Percentiles rank a stretch among this genome's conserved stretches.
These are phyloP conservation scores for Andrena hattorfiana DNA, from an alignment of 2,888 invertebrate genomes.

Conservation along the genomic window DNA sequence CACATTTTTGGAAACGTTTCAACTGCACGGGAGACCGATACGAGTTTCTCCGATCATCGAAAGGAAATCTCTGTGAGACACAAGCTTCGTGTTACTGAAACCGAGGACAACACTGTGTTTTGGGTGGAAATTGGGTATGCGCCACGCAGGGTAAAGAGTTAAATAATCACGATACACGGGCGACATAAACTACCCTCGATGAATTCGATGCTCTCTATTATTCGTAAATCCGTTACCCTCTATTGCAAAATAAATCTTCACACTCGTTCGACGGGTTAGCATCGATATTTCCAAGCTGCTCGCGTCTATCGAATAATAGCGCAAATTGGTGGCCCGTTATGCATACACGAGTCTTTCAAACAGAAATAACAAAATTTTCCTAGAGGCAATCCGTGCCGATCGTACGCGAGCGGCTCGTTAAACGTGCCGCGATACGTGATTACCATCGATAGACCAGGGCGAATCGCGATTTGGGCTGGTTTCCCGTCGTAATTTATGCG, in stretches of 20 bases:
- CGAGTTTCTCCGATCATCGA: slow-evolving; percentile 9
- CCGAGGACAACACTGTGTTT: background rate
- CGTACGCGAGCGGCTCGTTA: slow-evolving; percentile 44
- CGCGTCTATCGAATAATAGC: slow-evolving; percentile 28
- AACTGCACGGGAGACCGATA: background rate
- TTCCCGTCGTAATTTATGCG: slow-evolving; percentile 68
- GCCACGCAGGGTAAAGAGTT: background rate
- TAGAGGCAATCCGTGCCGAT: slow-evolving; percentile 37
- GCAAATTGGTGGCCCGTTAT: slow-evolving; percentile 27
- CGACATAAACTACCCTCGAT: background rate
- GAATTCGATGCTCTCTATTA: slow-evolving; percentile 22
- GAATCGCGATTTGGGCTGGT: slow-evolving; percentile 58
- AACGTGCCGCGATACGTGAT: slow-evolving; percentile 51
- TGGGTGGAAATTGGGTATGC: background rate
- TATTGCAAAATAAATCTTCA: slow-evolving; percentile 6
- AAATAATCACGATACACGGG: background rate
- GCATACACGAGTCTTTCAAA: slow-evolving; percentile 17
- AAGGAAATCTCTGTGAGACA: background rate
- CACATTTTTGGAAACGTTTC: background rate
- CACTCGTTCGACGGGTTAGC: background rate
- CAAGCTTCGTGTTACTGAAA: background rate
- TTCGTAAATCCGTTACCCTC: slow-evolving; percentile 1
- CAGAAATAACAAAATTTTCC: slow-evolving; percentile 57
- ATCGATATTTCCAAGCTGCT: background rate
- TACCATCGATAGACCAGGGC: slow-evolving; percentile 27